These are phyloP conservation scores for Ceratosolen fusciceps DNA, from an alignment of 1,140 invertebrate species.

Conservation along the genomic window DNA sequence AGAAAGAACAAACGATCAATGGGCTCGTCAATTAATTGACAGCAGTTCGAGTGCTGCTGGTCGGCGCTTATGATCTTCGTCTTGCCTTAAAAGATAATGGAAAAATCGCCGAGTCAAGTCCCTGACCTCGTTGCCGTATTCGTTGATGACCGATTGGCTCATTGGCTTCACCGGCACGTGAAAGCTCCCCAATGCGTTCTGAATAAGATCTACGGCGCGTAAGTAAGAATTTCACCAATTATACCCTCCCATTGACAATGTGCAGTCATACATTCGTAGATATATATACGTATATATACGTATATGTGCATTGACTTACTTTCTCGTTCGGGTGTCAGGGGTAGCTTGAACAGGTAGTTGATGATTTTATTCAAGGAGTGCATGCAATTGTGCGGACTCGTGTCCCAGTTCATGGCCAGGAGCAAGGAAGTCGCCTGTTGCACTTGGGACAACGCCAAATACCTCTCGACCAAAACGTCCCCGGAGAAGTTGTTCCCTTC, in stretches of 20 bases:
- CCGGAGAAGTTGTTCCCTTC: slow-evolving; percentile 70
- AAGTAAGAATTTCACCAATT: slow-evolving; percentile 21
- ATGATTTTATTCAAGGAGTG: slow-evolving; percentile 80
- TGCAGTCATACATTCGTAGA: slow-evolving; percentile 18
- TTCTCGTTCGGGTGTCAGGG: slow-evolving; percentile 77
- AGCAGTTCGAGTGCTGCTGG: no score
- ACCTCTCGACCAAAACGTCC: slow-evolving; percentile 77
- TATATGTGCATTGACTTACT: slow-evolving; percentile 58
- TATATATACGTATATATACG: neutral
- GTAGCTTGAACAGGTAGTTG: slow-evolving; percentile 78
- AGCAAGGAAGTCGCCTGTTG: slow-evolving; percentile 81
- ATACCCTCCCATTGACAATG: no score
- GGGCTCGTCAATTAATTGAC: no score
- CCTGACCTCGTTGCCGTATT: slow-evolving; percentile 81
- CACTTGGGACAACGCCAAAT: slow-evolving; percentile 76
- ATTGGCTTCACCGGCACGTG: slow-evolving; percentile 77
- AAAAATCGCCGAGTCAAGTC: slow-evolving; percentile 84
- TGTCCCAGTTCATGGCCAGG: slow-evolving; percentile 81
- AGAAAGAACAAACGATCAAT: neutral
- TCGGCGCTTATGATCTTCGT: no score
- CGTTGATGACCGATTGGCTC: slow-evolving; percentile 78
- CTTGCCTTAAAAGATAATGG: slow-evolving; percentile 81
- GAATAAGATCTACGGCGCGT: slow-evolving; percentile 73
- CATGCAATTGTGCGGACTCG: slow-evolving; percentile 78
- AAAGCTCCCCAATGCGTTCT: slow-evolving; percentile 81